Conservation (phyloP, 2,113 vertebrate species). For the Capreolus pygargus region DNA sequence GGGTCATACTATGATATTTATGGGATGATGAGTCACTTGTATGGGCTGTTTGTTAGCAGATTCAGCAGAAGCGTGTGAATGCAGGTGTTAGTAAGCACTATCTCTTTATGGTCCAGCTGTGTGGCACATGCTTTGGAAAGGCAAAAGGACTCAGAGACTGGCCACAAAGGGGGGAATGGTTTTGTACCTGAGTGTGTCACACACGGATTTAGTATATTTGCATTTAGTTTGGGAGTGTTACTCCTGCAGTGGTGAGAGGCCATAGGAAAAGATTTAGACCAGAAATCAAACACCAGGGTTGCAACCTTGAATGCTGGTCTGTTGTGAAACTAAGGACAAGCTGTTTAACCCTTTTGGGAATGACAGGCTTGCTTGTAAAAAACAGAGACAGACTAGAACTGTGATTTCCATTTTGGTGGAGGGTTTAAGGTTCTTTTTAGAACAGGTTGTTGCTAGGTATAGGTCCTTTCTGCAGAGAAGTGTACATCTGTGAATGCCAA, state of each 20-base stretch:
- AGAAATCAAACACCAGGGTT: neutral
- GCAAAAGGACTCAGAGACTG: neutral
- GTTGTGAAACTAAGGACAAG: neutral
- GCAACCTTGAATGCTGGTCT: neutral
- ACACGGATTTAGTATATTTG: neutral
- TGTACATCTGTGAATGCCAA: neutral
- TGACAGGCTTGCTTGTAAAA: neutral
- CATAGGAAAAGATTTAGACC: neutral
- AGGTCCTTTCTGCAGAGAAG: neutral
- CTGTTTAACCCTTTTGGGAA: neutral
- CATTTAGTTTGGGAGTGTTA: neutral
- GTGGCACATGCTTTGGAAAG: neutral
- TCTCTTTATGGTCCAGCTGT: neutral
- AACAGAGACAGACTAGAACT: neutral
- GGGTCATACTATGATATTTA: slow-evolving; percentile 42
- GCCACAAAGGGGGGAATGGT: too few relatives aligned
- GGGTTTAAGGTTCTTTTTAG: neutral
- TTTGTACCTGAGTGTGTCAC: neutral
- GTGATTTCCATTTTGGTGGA: neutral
- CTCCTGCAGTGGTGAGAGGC: neutral
- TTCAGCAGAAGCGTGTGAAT: neutral
- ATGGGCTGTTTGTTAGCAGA: neutral
- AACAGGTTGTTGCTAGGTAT: neutral
- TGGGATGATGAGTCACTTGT: neutral
- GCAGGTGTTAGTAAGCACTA: neutral